These are phyloP conservation scores for Nasalis larvatus DNA, from an alignment of 2,113 vertebrate genomes.

Conservation along the genomic window DNA sequence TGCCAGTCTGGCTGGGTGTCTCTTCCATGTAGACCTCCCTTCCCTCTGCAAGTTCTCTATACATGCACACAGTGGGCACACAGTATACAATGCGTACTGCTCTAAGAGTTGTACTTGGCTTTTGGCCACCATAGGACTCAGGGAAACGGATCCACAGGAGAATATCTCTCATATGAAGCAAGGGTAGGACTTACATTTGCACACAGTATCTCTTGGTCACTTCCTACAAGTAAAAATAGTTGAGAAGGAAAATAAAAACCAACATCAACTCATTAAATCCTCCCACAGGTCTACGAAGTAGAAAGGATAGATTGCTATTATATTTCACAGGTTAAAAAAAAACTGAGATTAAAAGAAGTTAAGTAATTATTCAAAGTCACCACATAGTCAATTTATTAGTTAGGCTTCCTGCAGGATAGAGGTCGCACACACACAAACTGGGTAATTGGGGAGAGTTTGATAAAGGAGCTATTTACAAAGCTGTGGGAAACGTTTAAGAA, in stretches of 20 bases:
- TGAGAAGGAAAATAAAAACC: neutral
- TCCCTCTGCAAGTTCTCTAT: neutral
- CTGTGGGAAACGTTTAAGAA: neutral
- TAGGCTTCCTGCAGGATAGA: neutral
- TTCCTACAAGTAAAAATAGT: neutral
- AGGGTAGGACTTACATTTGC: neutral
- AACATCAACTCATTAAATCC: neutral
- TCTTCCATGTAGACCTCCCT: neutral
- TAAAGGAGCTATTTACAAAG: neutral
- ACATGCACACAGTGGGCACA: fast-evolving
- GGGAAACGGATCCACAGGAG: neutral
- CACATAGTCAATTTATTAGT: neutral
- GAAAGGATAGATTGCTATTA: neutral
- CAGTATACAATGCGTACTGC: fast-evolving
- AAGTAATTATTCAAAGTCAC: neutral
- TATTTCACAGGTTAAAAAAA: neutral
- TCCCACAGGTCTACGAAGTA: neutral
- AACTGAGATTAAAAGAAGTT: neutral
- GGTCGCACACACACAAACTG: neutral
- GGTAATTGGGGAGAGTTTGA: neutral
- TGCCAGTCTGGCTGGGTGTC: neutral
- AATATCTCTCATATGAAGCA: neutral
- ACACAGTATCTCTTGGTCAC: neutral
- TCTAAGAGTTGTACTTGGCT: neutral
- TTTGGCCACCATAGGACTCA: neutral